These are phyloP conservation scores for Platalea minor DNA, from an alignment of 2,797 vertebrate genomes.

Conservation along the genomic window DNA sequence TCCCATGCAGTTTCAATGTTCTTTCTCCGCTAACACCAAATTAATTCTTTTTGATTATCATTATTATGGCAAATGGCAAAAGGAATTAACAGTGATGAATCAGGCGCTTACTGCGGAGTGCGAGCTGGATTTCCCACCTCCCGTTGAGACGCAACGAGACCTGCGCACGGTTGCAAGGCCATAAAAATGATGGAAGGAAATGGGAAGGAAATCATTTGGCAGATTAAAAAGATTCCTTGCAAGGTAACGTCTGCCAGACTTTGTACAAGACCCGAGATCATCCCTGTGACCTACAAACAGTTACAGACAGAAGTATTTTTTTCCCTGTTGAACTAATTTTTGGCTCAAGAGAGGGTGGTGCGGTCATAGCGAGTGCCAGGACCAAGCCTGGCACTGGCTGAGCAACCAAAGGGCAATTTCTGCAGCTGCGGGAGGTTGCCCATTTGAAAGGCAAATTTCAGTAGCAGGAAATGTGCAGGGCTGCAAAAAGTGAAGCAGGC, in stretches of 20 bases:
- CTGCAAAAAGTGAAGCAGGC: not conserved
- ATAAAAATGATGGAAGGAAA: constrained; percentile 13
- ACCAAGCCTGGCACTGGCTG: not conserved
- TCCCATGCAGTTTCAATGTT: not conserved
- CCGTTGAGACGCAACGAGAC: not conserved
- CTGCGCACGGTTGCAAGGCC: not conserved
- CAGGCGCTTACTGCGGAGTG: not conserved
- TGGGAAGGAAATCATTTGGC: not conserved
- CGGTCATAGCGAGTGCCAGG: rapidly evolving
- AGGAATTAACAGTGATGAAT: constrained; percentile 26
- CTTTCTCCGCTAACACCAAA: constrained; percentile 12
- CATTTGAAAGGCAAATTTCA: not conserved
- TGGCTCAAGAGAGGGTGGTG: not conserved
- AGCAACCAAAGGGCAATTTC: not conserved
- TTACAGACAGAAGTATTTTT: not conserved
- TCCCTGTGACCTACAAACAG: not conserved
- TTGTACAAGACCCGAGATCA: not conserved
- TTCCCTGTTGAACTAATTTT: not conserved
- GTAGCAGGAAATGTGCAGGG: not conserved
- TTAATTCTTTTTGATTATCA: constrained; percentile 63
- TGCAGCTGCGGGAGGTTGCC: not conserved
- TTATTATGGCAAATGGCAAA: constrained; percentile 26
- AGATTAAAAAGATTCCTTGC: not conserved
- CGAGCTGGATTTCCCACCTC: not conserved
- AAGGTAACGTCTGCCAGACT: not conserved